These are phyloP conservation scores for Oryzias melastigma DNA, from an alignment of 2,113 vertebrate genomes.

Conservation along the genomic window DNA sequence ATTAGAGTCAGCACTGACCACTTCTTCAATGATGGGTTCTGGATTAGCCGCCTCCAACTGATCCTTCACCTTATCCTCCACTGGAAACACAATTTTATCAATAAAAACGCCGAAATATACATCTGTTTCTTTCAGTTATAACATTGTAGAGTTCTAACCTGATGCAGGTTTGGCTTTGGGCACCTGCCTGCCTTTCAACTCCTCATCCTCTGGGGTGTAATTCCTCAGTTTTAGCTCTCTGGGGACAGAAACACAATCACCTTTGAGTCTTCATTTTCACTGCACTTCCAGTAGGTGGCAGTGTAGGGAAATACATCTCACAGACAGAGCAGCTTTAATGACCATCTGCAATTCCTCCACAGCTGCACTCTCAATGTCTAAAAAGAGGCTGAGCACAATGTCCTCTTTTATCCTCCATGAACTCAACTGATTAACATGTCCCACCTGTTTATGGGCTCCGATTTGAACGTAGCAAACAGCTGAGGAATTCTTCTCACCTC, in stretches of 20 bases:
- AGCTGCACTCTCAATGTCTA: constrained; percentile 53
- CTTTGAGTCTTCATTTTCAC: background rate
- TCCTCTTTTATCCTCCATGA: constrained; percentile 62
- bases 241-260: constrained; percentile 5
- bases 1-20: constrained; percentile 78
- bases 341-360: constrained; percentile 53
- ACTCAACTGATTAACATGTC: constrained; percentile 70
- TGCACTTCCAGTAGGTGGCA: constrained; percentile 68
- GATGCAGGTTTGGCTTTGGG: constrained; percentile 89
- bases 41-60: constrained; percentile 92
- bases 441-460: constrained; percentile 64
- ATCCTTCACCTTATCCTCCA: constrained; percentile 96
- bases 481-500: constrained; percentile 63
- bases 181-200: constrained; percentile 87
- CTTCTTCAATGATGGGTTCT: constrained; percentile 93
- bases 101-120: background rate
- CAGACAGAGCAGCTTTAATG: constrained; percentile 12
- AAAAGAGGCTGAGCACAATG: constrained; percentile 57
- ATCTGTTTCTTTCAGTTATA: background rate
- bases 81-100: constrained; percentile 66
- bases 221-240: constrained; percentile 93
- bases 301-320: constrained; percentile 35
- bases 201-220: constrained; percentile 90
- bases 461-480: constrained; percentile 49
- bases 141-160: constrained; percentile 71